A percentile compares a stretch with the other conserved stretches of the same genome.
Evolutionary conservation across 1,140 invertebrate species (phyloP).

Genomic region (Oreohelix idahoensis): DNA sequence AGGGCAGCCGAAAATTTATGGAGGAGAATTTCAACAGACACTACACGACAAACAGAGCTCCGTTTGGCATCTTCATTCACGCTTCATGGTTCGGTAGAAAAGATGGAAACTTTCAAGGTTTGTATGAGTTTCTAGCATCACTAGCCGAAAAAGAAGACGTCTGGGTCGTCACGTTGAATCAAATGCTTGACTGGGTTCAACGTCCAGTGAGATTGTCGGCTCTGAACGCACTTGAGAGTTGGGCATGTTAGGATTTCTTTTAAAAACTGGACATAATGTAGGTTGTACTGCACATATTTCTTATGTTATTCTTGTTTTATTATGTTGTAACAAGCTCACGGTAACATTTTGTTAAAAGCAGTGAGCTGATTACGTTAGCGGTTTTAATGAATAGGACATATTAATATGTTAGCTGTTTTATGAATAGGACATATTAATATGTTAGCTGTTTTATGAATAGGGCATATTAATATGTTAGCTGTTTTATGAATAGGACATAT

Average conservation of each 20-base stretch:
- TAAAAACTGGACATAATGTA: neutral
- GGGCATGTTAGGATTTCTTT: slow-evolving; percentile 43
- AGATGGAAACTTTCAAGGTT: slow-evolving; percentile 77
- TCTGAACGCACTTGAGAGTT: slow-evolving; percentile 30
- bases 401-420: too few relatives aligned
- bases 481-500: too few relatives aligned
- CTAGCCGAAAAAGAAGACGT: slow-evolving; percentile 51
- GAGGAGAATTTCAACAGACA: slow-evolving; percentile 49
- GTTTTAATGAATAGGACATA: too few relatives aligned
- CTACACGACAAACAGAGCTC: slow-evolving; percentile 86
- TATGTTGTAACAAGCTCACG: too few relatives aligned
- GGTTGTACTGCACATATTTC: too few relatives aligned
- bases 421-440: too few relatives aligned
- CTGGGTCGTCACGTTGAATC: slow-evolving; percentile 49
- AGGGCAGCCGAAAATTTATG: slow-evolving; percentile 41
- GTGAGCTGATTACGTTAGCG: too few relatives aligned
- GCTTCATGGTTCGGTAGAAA: slow-evolving; percentile 93
- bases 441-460: too few relatives aligned
- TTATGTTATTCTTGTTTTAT: too few relatives aligned
- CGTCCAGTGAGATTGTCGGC: slow-evolving; percentile 72
- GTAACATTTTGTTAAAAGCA: too few relatives aligned
- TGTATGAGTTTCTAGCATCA: slow-evolving; percentile 86
- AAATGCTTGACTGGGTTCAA: slow-evolving; percentile 57
- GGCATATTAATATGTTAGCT: too few relatives aligned
- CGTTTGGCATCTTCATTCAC: slow-evolving; percentile 94